Conservation (phyloP, 2,888 invertebrate species). For the Protonemura montana region DNA sequence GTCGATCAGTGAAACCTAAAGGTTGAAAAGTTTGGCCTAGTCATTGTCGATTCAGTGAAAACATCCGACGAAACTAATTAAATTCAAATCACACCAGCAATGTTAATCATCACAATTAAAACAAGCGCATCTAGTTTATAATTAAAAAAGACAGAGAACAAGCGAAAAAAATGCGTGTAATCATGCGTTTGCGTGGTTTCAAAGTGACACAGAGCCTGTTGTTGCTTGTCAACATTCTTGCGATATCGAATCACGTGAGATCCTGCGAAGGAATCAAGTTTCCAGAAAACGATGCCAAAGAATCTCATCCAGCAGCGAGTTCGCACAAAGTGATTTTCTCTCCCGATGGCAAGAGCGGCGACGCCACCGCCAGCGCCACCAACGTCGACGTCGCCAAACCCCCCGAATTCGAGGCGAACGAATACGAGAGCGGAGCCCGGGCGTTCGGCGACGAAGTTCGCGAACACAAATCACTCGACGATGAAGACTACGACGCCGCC, state of each 20-base stretch:
- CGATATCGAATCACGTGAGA: neutral
- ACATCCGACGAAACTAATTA: neutral
- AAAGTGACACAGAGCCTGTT: neutral
- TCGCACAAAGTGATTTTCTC: neutral
- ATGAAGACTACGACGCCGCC: neutral
- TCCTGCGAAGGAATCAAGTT: neutral
- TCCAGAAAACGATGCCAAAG: neutral
- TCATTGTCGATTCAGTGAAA: neutral
- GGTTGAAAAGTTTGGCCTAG: neutral
- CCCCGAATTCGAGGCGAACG: conserved; percentile 17
- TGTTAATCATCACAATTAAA: neutral
- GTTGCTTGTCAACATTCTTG: neutral
- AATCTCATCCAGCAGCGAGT: neutral
- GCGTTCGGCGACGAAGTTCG: neutral
- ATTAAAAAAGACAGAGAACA: neutral
- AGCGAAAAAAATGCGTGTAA: neutral
- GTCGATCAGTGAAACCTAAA: neutral
- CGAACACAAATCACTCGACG: neutral
- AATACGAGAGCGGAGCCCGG: neutral
- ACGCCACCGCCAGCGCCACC: neutral
- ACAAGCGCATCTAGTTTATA: neutral
- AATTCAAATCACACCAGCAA: neutral
- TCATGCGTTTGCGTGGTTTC: neutral
- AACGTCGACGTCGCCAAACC: neutral
- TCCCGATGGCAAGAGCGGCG: too few species aligned